These are phyloP conservation scores for honey bee (Apis mellifera) DNA, from an alignment of 1,140 invertebrate species.

Conservation along the genomic window DNA sequence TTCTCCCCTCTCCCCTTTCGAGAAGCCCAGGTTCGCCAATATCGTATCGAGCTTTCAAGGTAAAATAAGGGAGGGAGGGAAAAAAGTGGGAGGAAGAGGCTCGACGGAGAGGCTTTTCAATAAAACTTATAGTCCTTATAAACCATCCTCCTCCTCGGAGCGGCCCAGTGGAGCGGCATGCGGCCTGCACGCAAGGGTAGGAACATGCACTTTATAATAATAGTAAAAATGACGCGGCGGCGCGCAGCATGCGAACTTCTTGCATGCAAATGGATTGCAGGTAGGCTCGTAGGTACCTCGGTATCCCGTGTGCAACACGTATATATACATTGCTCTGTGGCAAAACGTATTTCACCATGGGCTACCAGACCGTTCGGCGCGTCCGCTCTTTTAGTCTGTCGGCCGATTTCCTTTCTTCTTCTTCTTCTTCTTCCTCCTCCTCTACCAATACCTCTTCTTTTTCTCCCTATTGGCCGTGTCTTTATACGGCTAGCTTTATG, in stretches of 20 bases:
- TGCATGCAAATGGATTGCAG: constrained; percentile 74
- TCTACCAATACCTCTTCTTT: neutral
- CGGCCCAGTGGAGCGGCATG: constrained; percentile 48
- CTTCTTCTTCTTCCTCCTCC: too few species aligned
- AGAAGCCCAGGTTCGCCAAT: neutral
- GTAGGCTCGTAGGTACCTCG: constrained; percentile 55
- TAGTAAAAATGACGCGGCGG: constrained; percentile 68
- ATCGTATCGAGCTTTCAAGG: neutral
- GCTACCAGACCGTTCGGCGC: constrained; percentile 25
- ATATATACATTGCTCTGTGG: constrained; percentile 44
- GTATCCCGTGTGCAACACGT: constrained; percentile 57
- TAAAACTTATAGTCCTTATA: constrained; percentile 73
- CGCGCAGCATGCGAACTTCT: constrained; percentile 67
- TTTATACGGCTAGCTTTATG: constrained; percentile 10
- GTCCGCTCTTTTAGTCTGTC: neutral
- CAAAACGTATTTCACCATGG: constrained; percentile 51
- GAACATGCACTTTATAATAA: constrained; percentile 74
- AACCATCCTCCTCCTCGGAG: constrained; percentile 63
- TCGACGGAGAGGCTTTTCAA: constrained; percentile 66
- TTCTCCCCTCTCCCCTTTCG: neutral
- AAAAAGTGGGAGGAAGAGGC: neutral
- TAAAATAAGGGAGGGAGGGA: neutral
- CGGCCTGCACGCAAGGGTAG: constrained; percentile 69
- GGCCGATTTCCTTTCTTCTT: neutral
- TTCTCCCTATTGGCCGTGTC: neutral